Base-by-base conservation (phyloP, 2,888 invertebrate species). In the Latrodectus elegans region DNA sequence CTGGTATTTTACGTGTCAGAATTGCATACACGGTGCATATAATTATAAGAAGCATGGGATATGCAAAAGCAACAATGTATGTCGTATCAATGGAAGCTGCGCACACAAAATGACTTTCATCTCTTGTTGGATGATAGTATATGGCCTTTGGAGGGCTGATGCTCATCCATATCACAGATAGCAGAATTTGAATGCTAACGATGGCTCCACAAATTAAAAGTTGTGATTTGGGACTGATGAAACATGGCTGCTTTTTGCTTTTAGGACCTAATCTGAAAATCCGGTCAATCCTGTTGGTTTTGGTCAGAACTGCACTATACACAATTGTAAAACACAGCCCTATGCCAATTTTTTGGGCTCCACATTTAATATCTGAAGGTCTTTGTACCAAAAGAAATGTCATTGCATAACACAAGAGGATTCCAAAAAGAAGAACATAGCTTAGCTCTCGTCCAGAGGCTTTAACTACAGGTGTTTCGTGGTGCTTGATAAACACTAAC, bases 101-200 rank as follows among this genome's bases (percentile, higher is more conserved):
- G 51, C 89, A 98, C 6, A 98, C 97, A 65, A 98, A 94, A 91
- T 98, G 94, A 93, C 97, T 98, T 93, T 97, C 97, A 90, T 97
- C 97, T 52, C 97, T 94, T 0, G 96, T 97, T 0, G 98, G 97
- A 93, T 97, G 96, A 93, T 97, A 96, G 93, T 96, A 95, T 92
- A 97, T 96, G 8, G 97, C 97, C 90, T 95, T 94, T 0, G 98
- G 97, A 12, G 98, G 98, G 1, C 96, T 95, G 90, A 97, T 95
- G 89, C 97, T 94, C 95, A 97, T 96, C 98, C 98, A 98, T 52
- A 97, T 95, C 1, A 95, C 96, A 90, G 97, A 97, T 91, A 98
- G 95, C 14, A 76, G 4, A 14, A 76, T 17, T 84, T 91, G 93
- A 26, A 92, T 90, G n/a, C 91, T 90, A 6, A 92, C 92, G 49